A percentile compares a stretch with the other conserved stretches of the same genome.
Conservation (phyloP, 2,797 vertebrate species). For the Melanotaenia pygmaea region DNA sequence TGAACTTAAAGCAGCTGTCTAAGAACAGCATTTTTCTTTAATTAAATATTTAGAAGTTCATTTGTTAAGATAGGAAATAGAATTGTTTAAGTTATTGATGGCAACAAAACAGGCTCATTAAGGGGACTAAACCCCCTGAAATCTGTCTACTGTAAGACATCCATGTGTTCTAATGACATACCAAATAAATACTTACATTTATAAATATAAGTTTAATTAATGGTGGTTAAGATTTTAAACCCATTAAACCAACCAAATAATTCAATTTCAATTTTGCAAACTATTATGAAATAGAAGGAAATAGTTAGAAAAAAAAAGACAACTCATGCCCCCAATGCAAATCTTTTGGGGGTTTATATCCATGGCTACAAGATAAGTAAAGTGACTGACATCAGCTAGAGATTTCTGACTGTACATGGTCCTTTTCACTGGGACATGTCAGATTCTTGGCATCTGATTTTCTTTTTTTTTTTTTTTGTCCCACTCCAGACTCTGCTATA, state of each 20-base stretch:
- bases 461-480: not conserved
- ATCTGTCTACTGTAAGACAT: no score
- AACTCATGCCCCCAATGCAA: not conserved
- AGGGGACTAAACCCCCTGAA: not conserved
- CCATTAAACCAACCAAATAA: not conserved
- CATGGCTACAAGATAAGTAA: not conserved
- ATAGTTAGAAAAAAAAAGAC: not conserved
- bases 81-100: not conserved
- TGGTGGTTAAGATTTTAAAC: no score
- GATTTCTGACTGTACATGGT: not conserved
- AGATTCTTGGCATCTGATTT: not conserved
- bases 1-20: not conserved
- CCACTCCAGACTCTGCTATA: not conserved
- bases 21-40: not conserved
- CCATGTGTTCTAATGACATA: no score
- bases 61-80: not conserved
- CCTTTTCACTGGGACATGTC: slow-evolving; percentile 3
- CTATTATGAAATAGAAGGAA: not conserved
- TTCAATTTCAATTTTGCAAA: not conserved
- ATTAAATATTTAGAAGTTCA: not conserved
- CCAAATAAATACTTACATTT: no score
- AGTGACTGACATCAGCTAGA: not conserved
- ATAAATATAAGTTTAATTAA: no score
- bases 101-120: not conserved
- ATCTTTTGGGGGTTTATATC: not conserved